phyloP scores from a whole-genome alignment of 2,797 vertebrate genomes.

The Myoxocephalus aenaeus region DNA sequence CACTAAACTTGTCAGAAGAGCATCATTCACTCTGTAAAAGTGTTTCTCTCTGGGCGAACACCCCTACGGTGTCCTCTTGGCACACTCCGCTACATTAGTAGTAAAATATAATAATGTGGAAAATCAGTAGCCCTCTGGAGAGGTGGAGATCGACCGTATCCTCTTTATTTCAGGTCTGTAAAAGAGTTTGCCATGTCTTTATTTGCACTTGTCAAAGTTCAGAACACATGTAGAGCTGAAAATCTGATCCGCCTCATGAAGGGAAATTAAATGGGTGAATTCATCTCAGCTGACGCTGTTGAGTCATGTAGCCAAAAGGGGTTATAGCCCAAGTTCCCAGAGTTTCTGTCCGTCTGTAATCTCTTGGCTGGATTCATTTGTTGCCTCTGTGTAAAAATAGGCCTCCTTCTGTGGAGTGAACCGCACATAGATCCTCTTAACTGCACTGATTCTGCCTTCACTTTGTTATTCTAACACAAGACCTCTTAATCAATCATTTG shows the following conservation, averaged over 20 bases:
- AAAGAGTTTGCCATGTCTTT: constrained; percentile 54
- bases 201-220: constrained; percentile 41
- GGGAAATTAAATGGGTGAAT: constrained; percentile 53
- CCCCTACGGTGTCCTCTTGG: constrained; percentile 41
- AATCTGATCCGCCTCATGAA: constrained; percentile 30
- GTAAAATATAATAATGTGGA: constrained; percentile 69
- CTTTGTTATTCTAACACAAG: constrained; percentile 33
- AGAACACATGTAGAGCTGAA: constrained; percentile 26
- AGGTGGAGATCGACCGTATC: constrained; percentile 29
- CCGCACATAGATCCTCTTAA: constrained; percentile 24
- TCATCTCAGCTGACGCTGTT: constrained; percentile 45
- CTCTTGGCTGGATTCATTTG: constrained; percentile 33
- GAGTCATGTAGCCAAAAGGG: constrained; percentile 42
- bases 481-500: constrained; percentile 38
- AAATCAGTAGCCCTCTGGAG: constrained; percentile 60
- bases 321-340: constrained; percentile 24
- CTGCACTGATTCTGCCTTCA: constrained; percentile 1
- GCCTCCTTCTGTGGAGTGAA: constrained; percentile 6
- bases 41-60: constrained; percentile 38
- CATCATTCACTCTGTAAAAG: constrained; percentile 31
- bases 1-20: constrained; percentile 22
- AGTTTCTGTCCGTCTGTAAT: constrained; percentile 20
- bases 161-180: constrained; percentile 48
- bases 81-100: constrained; percentile 30
- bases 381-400: constrained; percentile 32